Evolutionary conservation across 2,888 invertebrate genomes (phyloP).

Genomic region (Artemia sinica): DNA sequence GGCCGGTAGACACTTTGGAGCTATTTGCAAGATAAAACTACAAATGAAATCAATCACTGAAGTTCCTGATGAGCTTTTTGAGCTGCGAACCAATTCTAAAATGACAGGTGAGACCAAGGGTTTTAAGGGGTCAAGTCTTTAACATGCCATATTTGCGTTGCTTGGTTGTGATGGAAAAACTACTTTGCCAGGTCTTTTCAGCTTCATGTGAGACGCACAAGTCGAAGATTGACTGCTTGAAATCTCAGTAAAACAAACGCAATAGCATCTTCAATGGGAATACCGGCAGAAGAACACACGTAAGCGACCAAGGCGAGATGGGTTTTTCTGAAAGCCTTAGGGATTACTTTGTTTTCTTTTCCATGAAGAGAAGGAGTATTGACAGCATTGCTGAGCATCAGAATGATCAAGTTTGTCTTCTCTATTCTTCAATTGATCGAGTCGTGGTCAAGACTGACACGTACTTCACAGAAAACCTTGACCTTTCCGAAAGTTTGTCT

Average conservation of each 20-base stretch:
- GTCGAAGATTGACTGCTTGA: too few relatives aligned
- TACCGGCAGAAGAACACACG: slow-evolving; percentile 1
- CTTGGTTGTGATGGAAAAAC: too few relatives aligned
- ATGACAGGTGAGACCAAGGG: too few relatives aligned
- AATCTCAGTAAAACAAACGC: background rate
- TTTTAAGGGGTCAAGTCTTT: too few relatives aligned
- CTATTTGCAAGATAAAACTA: too few relatives aligned
- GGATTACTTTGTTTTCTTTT: slow-evolving; percentile 7
- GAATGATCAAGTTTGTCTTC: background rate
- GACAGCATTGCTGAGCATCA: background rate
- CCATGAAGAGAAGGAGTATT: background rate
- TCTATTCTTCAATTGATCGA: slow-evolving; percentile 9
- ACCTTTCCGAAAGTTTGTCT: background rate
- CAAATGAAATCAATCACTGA: too few relatives aligned
- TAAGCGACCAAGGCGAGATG: slow-evolving; percentile 3
- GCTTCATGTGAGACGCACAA: too few relatives aligned
- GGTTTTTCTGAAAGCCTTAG: background rate
- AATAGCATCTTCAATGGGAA: slow-evolving; percentile 2
- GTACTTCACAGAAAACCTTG: background rate
- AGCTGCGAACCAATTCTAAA: too few relatives aligned
- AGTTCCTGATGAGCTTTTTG: too few relatives aligned
- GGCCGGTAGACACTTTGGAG: too few relatives aligned
- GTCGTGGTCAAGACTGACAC: background rate
- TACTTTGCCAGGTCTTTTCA: too few relatives aligned
- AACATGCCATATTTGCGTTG: too few relatives aligned